These are phyloP conservation scores for Tangara arthus DNA, from an alignment of 2,797 vertebrate species.

Conservation along the genomic window DNA sequence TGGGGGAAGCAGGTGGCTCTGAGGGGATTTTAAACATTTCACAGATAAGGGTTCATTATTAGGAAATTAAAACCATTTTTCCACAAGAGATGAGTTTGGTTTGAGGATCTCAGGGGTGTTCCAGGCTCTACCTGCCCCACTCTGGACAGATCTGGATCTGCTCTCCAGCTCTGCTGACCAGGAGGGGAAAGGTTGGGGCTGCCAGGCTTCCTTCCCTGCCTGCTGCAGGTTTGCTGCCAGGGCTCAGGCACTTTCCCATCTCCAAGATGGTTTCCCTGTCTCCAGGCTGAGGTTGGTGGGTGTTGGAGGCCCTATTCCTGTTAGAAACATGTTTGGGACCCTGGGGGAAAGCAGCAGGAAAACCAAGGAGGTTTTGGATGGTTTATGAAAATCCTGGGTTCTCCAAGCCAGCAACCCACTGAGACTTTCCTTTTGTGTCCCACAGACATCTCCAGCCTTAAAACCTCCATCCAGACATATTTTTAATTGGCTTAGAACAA, in stretches of 20 bases:
- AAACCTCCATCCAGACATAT: not conserved
- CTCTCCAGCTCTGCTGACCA: accelerated
- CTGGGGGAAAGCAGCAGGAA: not conserved
- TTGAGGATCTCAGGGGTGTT: not conserved
- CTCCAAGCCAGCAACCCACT: not conserved
- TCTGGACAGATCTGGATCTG: accelerated
- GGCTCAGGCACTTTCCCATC: not conserved
- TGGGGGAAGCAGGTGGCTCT: not conserved
- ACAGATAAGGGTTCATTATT: not conserved
- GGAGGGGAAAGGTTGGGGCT: not conserved
- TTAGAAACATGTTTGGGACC: not conserved
- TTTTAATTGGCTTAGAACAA: not conserved
- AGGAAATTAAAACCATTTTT: not conserved
- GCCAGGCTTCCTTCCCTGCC: not conserved
- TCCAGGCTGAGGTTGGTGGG: not conserved
- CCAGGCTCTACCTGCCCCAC: not conserved
- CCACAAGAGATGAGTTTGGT: not conserved
- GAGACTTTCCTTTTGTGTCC: not conserved
- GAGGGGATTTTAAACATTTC: not conserved
- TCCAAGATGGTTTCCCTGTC: not conserved
- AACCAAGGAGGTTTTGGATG: not conserved
- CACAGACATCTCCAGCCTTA: not conserved
- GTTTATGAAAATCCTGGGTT: not conserved
- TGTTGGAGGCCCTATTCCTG: not conserved
- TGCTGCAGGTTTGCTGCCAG: not conserved